Base-by-base conservation (phyloP, 2,888 invertebrate species). In the Ichneumoninae sp. region DNA sequence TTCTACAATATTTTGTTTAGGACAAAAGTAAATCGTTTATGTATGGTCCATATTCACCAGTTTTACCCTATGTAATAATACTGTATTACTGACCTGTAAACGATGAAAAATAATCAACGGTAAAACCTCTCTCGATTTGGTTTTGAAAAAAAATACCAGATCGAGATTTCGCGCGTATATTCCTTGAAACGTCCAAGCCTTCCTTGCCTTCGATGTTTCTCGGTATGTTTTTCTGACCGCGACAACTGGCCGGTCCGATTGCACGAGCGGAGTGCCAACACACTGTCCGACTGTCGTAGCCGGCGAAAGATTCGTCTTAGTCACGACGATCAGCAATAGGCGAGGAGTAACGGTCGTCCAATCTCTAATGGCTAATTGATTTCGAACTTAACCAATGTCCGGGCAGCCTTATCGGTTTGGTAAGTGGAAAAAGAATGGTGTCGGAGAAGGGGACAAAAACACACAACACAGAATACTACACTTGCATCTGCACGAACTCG, bases 281-380 rank as follows among this genome's bases (percentile, higher is more conserved):
- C 4, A 60, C 60, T 60, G 26, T 54, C 19, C 62, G 40, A 13
- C 47, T 65, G 26, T 60, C 26, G 65, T 7, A 10, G 60, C n/a
- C 33, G 36, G 16, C 62, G 33, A 75, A 22, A 47, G 44, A 44
- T 47, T 30, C 30, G 36, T 50, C 66, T 30, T 66, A 8, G 50
- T 60, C 19, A 22, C 22, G 2, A 22, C 40, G 13, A 33, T 50
- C 36, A 22, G 26, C 47, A 6, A 22, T 47, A 60, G 22, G 22
- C 47, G 52, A 30, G 44, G 26, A 60, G 60, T 78, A 26, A 30
- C 33, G 36, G 22, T 54, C n/a, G n/a, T 19, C 26, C 60, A 62
- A 79, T 79, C 71, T 26, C 47, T 22, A 62, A 70, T 62, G n/a
- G 62, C 26, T 71, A 72, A 80, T 80, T 80, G 65, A 65, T 47